A percentile compares a stretch with the other conserved stretches of the same genome.
These are phyloP conservation scores for Mesitornis unicolor DNA, from an alignment of 2,113 vertebrate species.

Conservation along the genomic window DNA sequence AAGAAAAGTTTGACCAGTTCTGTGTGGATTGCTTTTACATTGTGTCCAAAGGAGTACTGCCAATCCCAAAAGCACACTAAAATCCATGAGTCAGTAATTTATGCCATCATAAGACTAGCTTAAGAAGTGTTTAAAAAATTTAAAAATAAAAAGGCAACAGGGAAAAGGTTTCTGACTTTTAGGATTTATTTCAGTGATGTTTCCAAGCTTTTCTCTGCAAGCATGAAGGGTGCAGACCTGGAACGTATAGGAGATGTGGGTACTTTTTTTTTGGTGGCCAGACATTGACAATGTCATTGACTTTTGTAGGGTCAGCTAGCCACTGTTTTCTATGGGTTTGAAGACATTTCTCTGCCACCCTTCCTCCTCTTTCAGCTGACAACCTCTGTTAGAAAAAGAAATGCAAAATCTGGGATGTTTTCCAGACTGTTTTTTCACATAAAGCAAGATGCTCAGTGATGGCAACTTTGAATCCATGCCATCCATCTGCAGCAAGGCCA, in stretches of 20 bases:
- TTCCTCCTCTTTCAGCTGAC: background rate
- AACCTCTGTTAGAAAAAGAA: background rate
- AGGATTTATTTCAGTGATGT: background rate
- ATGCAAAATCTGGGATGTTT: background rate
- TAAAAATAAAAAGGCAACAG: background rate
- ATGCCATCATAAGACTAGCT: background rate
- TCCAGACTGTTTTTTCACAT: background rate
- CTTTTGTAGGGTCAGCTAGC: background rate
- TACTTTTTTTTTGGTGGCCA: background rate
- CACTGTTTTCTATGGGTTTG: background rate
- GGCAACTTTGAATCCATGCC: background rate
- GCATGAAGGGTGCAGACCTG: background rate
- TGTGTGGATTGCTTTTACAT: background rate
- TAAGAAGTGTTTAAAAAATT: background rate
- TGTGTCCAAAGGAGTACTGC: background rate
- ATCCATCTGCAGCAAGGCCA: background rate
- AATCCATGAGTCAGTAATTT: background rate
- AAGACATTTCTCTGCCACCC: background rate
- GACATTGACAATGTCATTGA: rapidly evolving
- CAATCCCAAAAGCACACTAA: background rate
- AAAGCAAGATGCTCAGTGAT: background rate
- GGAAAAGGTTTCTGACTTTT: background rate
- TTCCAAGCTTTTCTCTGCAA: background rate
- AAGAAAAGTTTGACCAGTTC: background rate
- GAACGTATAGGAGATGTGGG: background rate